These are phyloP conservation scores for Onthophagus sagittarius DNA, from an alignment of 2,888 invertebrate genomes.

Conservation along the genomic window DNA sequence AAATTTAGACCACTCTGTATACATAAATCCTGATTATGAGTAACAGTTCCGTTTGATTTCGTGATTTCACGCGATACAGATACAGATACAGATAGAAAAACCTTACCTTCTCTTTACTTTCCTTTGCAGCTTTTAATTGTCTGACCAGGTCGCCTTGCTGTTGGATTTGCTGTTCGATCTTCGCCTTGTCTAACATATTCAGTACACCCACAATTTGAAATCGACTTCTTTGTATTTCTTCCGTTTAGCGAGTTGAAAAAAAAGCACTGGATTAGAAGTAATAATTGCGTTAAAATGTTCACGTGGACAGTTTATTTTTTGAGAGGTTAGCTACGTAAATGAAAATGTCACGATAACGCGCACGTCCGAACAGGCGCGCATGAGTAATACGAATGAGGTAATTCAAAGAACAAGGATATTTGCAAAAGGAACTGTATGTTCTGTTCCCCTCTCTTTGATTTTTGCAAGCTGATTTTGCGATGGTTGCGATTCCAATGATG, in stretches of 20 bases:
- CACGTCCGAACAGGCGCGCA: background rate
- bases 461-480: no score
- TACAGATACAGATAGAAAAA: no score
- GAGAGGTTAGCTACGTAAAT: background rate
- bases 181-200: constrained; percentile 47
- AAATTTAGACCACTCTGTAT: no score
- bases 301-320: background rate
- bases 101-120: constrained; percentile 69
- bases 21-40: no score
- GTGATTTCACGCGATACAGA: no score
- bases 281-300: background rate
- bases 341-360: background rate
- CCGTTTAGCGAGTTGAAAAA: no score
- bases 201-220: background rate
- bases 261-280: background rate
- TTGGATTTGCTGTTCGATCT: constrained; percentile 59
- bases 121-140: constrained; percentile 76
- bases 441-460: background rate
- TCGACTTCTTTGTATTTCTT: no score
- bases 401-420: background rate
- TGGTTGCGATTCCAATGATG: no score
- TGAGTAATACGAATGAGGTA: background rate
- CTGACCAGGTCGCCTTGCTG: constrained; percentile 78
- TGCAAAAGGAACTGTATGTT: background rate
- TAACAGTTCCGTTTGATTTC: no score